These are phyloP conservation scores for Nannobrachium achirus DNA, from an alignment of 2,113 vertebrate genomes.

Conservation along the genomic window DNA sequence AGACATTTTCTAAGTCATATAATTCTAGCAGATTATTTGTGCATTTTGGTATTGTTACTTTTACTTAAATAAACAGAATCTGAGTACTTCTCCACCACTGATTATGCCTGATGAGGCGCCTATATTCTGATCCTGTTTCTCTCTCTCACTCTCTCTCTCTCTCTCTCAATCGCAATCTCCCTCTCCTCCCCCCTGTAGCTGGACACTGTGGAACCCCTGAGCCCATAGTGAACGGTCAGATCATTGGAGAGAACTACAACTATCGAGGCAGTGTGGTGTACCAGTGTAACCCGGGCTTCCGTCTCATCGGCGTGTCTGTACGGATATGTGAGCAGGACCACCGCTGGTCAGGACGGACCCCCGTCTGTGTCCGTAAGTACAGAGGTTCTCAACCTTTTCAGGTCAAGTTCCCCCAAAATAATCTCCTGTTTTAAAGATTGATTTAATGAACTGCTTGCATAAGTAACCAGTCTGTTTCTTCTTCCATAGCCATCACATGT, in stretches of 20 bases:
- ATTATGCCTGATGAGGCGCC: too few species aligned
- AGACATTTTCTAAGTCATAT: too few species aligned
- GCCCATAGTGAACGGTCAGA: constrained; percentile 94
- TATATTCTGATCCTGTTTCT: too few species aligned
- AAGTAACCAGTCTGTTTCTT: not conserved
- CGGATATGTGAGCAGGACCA: constrained; percentile 98
- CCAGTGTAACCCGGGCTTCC: constrained; percentile 94
- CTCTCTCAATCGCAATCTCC: not conserved
- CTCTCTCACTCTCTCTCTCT: not conserved
- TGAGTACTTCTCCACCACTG: not conserved
- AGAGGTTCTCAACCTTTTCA: not conserved
- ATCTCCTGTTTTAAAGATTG: too few species aligned
- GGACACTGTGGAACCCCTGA: constrained; percentile 94
- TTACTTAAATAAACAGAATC: not conserved
- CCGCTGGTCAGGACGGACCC: constrained; percentile 93
- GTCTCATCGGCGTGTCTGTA: constrained; percentile 95
- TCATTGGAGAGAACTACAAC: constrained; percentile 95
- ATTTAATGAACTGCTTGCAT: not conserved
- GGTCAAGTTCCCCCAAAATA: too few species aligned
- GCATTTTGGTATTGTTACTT: too few species aligned
- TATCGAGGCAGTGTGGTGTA: constrained; percentile 97
- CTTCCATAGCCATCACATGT: constrained; percentile 90
- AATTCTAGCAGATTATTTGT: too few species aligned
- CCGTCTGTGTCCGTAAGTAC: constrained; percentile 97
- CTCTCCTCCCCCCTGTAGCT: constrained; percentile 62